Conservation (phyloP, 1,140 invertebrate species). For the Oscheius sp. region DNA sequence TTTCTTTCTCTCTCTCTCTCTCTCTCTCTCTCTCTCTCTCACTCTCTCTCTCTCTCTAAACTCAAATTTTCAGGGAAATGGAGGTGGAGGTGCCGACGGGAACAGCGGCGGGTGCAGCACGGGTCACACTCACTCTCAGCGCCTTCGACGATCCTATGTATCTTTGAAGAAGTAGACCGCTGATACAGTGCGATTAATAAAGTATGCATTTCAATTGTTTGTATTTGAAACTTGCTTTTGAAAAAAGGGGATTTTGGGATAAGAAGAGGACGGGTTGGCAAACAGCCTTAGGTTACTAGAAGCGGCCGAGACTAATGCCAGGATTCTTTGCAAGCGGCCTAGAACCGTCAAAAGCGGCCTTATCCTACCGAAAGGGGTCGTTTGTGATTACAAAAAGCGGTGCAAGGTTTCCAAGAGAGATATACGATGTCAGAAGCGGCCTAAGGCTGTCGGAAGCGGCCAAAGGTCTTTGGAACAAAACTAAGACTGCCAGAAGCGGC, state of each 20-base stretch:
- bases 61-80: neutral
- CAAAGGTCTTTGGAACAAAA: no score
- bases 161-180: slow-evolving; percentile 39
- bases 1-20: neutral
- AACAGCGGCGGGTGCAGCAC: neutral
- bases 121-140: slow-evolving; percentile 40
- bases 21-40: neutral
- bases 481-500: no score
- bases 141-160: slow-evolving; percentile 54
- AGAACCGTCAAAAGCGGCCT: no score
- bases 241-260: neutral
- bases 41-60: neutral
- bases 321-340: no score
- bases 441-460: no score
- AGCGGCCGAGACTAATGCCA: no score
- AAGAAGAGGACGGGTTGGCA: no score
- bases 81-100: slow-evolving; percentile 21
- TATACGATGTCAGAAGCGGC: no score
- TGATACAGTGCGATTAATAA: slow-evolving; percentile 1
- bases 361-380: no score
- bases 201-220: neutral
- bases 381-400: no score
- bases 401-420: no score
- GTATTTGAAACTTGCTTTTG: neutral
- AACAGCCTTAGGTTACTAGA: no score